Base-by-base conservation (phyloP, 1,140 invertebrate species). In the Idris sp. region DNA sequence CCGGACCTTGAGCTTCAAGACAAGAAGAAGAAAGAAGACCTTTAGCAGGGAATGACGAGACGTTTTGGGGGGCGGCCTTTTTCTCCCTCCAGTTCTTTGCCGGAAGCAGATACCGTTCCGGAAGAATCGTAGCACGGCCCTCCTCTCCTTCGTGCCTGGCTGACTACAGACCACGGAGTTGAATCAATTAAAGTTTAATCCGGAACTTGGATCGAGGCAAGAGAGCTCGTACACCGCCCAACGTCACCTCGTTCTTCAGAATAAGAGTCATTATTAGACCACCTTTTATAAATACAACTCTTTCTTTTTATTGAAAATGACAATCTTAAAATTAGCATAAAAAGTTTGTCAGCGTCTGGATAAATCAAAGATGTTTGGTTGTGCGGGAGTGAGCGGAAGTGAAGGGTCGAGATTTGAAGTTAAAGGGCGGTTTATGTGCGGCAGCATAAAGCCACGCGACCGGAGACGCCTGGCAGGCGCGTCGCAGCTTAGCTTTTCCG, bases 171-270 rank as follows among this genome's bases (percentile, higher is more conserved):
- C 80, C 81, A 81, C 84, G 78, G 79, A 82, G 83, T 84, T 86
- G 83, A 86, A 86, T 87, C 85, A 86, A 87, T 86, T 87, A 86
- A 86, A 86, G 79, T 86, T 86, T 84, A 85, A 86, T 86, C 83
- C 83, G 81, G 83, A 84, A 84, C 83, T 79, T 73, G 74, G 76
- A 83, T 84, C 78, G 80, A 77, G 78, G 77, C 76, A 80, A 79
- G 71, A 69, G 77, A 65, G 61, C 73, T 75, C 73, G 64, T 75
- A 75, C 69, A 61, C 74, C 64, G 51, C 44, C 62, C 68, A 68
- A 43, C 62, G 44, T 56, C 53, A 44, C 53, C 62, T 62, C 58
- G 61, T 64, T 44, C 68, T 68, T 68, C 51, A 56, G 46, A n/a
- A n/a, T 49, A 62, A 56, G 48, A 68, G 56, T 49, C 40, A 62